A percentile compares a stretch with the other conserved stretches of the same genome.
Evolutionary conservation across 2,113 vertebrate species (phyloP).

Genomic region (Lepus americanus): DNA sequence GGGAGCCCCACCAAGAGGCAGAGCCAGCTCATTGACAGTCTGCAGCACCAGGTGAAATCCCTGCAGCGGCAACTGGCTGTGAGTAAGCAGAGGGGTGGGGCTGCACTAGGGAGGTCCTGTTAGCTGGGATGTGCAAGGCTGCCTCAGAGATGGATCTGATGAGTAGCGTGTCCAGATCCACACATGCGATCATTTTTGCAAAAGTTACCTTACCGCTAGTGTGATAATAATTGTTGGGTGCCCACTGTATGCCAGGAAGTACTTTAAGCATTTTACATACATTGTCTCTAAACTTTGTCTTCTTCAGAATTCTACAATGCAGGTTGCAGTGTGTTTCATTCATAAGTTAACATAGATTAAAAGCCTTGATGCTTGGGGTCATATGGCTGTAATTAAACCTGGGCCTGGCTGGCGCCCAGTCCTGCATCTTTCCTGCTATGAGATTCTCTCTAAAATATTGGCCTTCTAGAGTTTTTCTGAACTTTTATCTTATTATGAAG

Average conservation of each 20-base stretch:
- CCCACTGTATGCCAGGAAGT: background rate
- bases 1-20: slow-evolving; percentile 93
- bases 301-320: background rate
- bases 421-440: background rate
- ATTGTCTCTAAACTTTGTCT: background rate
- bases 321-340: background rate
- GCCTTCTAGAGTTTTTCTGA: background rate
- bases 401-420: background rate
- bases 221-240: background rate
- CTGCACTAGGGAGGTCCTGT: background rate
- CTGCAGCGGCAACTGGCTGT: slow-evolving; percentile 98
- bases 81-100: slow-evolving; percentile 83
- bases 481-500: background rate
- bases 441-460: background rate
- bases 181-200: background rate
- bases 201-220: background rate
- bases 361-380: background rate
- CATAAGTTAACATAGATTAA: slow-evolving; percentile 10
- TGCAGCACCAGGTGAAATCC: slow-evolving; percentile 93
- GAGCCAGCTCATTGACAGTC: slow-evolving; percentile 91
- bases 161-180: background rate
- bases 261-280: background rate
- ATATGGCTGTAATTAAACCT: background rate
- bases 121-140: background rate
- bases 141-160: background rate